Percentiles rank a stretch among this genome's conserved stretches.
Evolutionary conservation across 2,797 vertebrate species (phyloP).

Genomic region (Leucoraja ocellata): DNA sequence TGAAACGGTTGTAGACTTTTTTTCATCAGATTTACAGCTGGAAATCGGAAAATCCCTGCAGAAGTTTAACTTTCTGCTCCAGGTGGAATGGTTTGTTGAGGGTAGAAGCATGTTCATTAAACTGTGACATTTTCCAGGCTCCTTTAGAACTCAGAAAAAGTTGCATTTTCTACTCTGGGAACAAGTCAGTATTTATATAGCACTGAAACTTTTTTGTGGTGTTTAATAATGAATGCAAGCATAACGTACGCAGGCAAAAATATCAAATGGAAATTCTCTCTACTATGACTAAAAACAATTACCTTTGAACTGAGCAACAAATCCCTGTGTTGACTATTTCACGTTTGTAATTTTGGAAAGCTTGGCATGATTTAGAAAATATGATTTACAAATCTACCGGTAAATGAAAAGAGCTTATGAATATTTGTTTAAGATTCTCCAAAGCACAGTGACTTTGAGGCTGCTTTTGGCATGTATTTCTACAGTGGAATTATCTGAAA

Average conservation of each 20-base stretch:
- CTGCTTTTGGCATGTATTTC: background rate
- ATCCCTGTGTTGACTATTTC: background rate
- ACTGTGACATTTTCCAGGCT: background rate
- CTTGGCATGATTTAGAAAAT: background rate
- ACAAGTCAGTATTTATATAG: background rate
- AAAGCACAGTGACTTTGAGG: background rate
- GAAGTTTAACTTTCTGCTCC: background rate
- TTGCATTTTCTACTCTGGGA: background rate
- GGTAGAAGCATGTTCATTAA: background rate
- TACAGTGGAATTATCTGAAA: background rate
- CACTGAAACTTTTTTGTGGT: background rate
- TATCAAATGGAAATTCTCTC: background rate
- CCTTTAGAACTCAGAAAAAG: background rate
- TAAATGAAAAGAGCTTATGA: constrained; percentile 19
- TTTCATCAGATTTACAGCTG: background rate
- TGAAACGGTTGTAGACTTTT: background rate
- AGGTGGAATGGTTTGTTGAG: no score
- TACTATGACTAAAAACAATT: background rate
- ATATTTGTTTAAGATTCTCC: background rate
- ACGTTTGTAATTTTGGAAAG: background rate
- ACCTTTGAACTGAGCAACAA: background rate
- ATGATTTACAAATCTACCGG: no score
- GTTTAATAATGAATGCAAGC: background rate
- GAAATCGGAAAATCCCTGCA: background rate
- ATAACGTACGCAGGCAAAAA: background rate